Base-by-base conservation (phyloP, 2,113 vertebrate genomes). In the Crotalus tigris region DNA sequence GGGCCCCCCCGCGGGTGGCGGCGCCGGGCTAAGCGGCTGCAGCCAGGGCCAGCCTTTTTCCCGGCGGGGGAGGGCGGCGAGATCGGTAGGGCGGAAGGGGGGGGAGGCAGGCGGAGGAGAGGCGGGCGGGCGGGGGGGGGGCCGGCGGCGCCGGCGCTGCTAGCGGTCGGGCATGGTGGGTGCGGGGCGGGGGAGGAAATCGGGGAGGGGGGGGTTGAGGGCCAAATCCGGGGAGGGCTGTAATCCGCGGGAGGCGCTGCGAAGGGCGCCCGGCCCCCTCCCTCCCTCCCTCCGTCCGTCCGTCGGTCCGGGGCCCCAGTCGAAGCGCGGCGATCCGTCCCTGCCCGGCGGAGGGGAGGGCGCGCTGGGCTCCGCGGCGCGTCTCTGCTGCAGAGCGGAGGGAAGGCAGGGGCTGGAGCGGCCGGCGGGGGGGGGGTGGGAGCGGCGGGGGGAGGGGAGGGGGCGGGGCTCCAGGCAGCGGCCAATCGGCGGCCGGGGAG, bases 371-470 rank as follows among this genome's bases (percentile, higher is more conserved):
- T 88, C 86, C 91, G 86, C 86, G 91, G 92, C 89, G 85, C 89
- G 89, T 90, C 89, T 91, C 89, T 93, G 92, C 92, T 91, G 92
- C 89, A 93, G 57, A 92, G 92, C 94, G 55, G 55, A 90, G 91
- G 19, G 86, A 86, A 85, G 87, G 93, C 13, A 49, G 88, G 5
- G 90, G 81, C 11, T 23, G 85, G 1, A 6, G 59, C 44, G 90
- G 87, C 26, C 11, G 49, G 88, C 29, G 19, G 86, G 57, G 91
- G 21, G 90, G 90, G 26, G 0, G 39, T 33, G 69, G 61, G 33
- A 4, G 55, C 44, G 58, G 86, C 15, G 59, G 61, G 51, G 26
- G 46, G 49, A 11, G 61, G 59, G 21, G 58, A 8, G 59, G 61
- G 90, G 91, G 91, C 49, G 64, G 57, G 92, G 89, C 81, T 46